These are phyloP conservation scores for Tetrao urogallus DNA, from an alignment of 2,113 vertebrate genomes.

Conservation along the genomic window DNA sequence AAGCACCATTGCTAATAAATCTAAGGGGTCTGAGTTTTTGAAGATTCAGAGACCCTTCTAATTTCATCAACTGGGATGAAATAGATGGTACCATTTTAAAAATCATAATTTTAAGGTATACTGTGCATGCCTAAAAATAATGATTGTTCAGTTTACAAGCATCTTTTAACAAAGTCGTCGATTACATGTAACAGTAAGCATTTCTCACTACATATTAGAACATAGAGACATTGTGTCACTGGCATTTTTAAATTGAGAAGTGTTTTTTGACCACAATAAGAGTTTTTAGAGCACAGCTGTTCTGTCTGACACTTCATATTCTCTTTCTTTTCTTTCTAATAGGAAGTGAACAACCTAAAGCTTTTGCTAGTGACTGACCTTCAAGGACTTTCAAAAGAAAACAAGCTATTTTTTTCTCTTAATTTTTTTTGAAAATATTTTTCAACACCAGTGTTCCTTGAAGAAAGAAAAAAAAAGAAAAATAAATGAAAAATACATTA, in stretches of 20 bases:
- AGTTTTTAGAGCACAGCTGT: background rate
- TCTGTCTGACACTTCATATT: background rate
- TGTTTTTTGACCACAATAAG: slow-evolving; percentile 25
- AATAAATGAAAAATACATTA: background rate
- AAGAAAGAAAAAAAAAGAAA: background rate
- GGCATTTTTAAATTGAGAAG: slow-evolving; percentile 6
- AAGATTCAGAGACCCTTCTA: background rate
- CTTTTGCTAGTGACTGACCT: background rate
- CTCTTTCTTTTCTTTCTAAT: background rate
- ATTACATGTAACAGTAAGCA: background rate
- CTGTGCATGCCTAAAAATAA: background rate
- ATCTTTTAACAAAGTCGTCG: background rate
- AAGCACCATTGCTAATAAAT: accelerated
- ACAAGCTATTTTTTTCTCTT: background rate
- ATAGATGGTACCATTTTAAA: background rate
- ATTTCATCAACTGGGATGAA: background rate
- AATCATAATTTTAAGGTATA: background rate
- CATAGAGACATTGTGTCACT: background rate
- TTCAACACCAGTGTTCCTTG: background rate
- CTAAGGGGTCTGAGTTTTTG: background rate
- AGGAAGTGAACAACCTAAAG: background rate
- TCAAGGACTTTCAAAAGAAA: slow-evolving; percentile 21
- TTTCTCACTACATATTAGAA: background rate
- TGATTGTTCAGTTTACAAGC: background rate
- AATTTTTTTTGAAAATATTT: background rate